Base-by-base conservation (phyloP, 2,888 invertebrate genomes). In the Hololepta plana region DNA sequence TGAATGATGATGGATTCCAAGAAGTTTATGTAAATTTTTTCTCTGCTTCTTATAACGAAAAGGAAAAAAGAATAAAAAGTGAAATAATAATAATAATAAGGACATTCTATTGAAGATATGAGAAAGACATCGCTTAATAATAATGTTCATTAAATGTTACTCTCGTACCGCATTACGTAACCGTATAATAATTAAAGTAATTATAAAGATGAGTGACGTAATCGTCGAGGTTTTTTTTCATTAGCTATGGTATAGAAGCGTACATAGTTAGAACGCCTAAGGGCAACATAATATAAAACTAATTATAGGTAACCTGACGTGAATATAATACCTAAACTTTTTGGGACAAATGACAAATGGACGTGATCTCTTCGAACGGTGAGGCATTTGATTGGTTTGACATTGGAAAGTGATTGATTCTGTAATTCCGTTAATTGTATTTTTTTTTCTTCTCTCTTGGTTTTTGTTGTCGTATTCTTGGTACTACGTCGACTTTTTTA, bases 321-420 rank as follows among this genome's bases (percentile, higher is more conserved):
- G 38, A 41, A 40, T 40, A 42, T 44, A 46, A 45, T 44, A 40
- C 30, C 20, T 39, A 41, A 44, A 43, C 47, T 47, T 49, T 49
- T 46, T 38, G 40, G 43, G 47, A 46, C 48, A 48, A 45, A 46
- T 48, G 50, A 50, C 50, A 50, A 47, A 49, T 49, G 47, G 43
- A 46, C 45, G 23, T 32, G 29, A 31, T 34, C 35, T 26, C 27
- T 15, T 26, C 12, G 15, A 20, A 20, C 27, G 24, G 21, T 15
- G 15, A 9, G 24, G 22, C 26, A 13, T 30, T 34, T 34, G 32
- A 36, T 33, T 23, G 36, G 32, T 35, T 36, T 38, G 35, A 35
- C 34, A 37, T 38, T 35, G 35, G 34, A 37, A 31, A 24, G 27
- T 29, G 26, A 19, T 8, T 23, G 7, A 5, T 4, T 7, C 14